Base-by-base conservation (phyloP, 1,140 invertebrate species). In the Telenomus remus region DNA sequence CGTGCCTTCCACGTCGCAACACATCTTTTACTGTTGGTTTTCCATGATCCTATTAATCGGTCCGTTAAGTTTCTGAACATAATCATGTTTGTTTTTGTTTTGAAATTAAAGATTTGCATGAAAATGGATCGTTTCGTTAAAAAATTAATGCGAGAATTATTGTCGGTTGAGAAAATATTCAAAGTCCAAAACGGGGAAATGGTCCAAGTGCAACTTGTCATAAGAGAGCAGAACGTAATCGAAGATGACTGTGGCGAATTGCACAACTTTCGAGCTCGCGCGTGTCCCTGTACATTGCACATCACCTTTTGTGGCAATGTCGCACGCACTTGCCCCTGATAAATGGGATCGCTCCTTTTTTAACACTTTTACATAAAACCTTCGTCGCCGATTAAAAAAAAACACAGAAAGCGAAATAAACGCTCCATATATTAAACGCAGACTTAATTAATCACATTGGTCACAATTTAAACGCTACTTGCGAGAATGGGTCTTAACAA, bases 271-370 rank as follows among this genome's bases (percentile, higher is more conserved):
- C 60, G 43, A 35, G 47, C 46, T 12, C 46, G 44, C 46, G 16
- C 46, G 44, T 43, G 54, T 14, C 11, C 43, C 44, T 68, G 53
- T 53, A 64, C 56, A 46, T 64, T 64, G 54, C 43, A 11, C 43
- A 69, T 69, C 64, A 6, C 72, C 72, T 69, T 75, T 69, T 59
- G 46, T 34, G 72, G 72, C 60, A 64, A 69, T 64, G 69, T 65
- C 48, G 64, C 14, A 69, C 42, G 59, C 55, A 65, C 64, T 69
- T 69, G 72, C 65, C 64, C 72, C 72, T 69, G 65, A 54, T 53
- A 60, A 75, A 75, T 75, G 65, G 37, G 64, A 69, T 54, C 72
- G 49, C 33, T 75, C 72, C 72, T 75, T 75, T 75, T 54, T 13
- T 68, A 56, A 5, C n/a, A 9, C 9, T 39, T 11, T 33, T 55